Evolutionary conservation across 2,797 vertebrate species (phyloP).

Genomic region (Myripristis murdjan): DNA sequence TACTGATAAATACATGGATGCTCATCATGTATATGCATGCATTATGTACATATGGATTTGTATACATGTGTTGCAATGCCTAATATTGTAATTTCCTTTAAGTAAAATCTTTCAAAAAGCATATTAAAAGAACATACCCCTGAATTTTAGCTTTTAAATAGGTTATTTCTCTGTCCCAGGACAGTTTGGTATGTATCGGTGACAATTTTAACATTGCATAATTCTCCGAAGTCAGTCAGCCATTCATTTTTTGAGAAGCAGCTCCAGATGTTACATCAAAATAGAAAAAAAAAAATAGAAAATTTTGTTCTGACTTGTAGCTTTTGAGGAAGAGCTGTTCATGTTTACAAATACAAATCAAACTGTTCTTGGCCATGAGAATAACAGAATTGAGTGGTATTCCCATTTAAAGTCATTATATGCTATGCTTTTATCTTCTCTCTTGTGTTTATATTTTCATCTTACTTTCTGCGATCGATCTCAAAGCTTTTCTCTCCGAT

Average conservation of each 20-base stretch:
- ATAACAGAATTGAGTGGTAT: too few relatives aligned
- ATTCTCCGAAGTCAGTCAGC: background rate
- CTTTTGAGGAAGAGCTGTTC: background rate
- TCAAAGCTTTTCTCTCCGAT: constrained; percentile 2
- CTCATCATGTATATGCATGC: constrained; percentile 45
- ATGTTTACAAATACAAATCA: background rate
- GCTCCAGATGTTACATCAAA: background rate
- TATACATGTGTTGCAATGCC: constrained; percentile 22
- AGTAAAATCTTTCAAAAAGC: too few relatives aligned
- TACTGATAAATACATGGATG: constrained; percentile 55
- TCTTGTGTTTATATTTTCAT: background rate
- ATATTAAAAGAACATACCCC: constrained; percentile 23
- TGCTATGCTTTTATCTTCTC: background rate
- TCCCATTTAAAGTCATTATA: too few relatives aligned
- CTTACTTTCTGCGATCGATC: background rate
- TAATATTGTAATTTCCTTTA: constrained; percentile 2
- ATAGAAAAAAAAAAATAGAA: background rate
- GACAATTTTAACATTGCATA: background rate
- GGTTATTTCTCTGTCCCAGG: background rate
- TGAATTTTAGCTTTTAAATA: constrained; percentile 1
- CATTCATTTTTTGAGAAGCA: background rate
- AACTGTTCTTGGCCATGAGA: background rate
- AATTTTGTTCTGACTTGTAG: background rate
- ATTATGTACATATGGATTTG: constrained; percentile 14
- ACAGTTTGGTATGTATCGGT: background rate